These are phyloP conservation scores for Amblyornis subalaris DNA, from an alignment of 2,113 vertebrate species.

Conservation along the genomic window DNA sequence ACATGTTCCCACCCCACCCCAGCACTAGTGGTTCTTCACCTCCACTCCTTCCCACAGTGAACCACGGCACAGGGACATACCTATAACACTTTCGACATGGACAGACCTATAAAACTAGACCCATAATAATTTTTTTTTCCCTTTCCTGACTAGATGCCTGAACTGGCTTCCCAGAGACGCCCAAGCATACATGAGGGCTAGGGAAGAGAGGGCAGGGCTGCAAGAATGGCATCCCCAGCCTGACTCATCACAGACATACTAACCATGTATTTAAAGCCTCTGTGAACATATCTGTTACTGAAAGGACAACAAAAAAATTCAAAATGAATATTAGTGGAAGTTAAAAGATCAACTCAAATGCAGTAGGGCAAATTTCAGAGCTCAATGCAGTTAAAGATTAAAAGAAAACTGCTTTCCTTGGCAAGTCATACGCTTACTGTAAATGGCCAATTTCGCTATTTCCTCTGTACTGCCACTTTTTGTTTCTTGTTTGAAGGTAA, in stretches of 20 bases:
- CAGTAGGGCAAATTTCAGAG: background rate
- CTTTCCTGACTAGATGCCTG: background rate
- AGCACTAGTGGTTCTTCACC: background rate
- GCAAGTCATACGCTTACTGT: background rate
- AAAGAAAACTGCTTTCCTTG: background rate
- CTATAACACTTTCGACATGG: background rate
- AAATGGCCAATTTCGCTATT: background rate
- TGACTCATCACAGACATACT: background rate
- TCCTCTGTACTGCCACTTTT: background rate
- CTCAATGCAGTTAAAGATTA: background rate
- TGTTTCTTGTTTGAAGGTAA: background rate
- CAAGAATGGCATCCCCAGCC: background rate
- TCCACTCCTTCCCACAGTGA: background rate
- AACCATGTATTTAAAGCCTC: background rate
- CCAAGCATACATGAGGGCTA: fast-evolving
- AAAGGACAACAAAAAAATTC: background rate
- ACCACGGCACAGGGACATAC: background rate
- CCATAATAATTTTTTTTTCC: too few species aligned
- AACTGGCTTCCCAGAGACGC: background rate
- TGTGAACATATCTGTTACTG: background rate
- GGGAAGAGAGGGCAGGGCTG: background rate
- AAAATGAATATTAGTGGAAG: background rate
- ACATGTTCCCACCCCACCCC: background rate
- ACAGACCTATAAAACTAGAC: background rate
- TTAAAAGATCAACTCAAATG: background rate